Percentiles rank a stretch among this genome's conserved stretches.
Conservation (phyloP, 2,888 invertebrate species). For the Eucriotettix oculatus region DNA sequence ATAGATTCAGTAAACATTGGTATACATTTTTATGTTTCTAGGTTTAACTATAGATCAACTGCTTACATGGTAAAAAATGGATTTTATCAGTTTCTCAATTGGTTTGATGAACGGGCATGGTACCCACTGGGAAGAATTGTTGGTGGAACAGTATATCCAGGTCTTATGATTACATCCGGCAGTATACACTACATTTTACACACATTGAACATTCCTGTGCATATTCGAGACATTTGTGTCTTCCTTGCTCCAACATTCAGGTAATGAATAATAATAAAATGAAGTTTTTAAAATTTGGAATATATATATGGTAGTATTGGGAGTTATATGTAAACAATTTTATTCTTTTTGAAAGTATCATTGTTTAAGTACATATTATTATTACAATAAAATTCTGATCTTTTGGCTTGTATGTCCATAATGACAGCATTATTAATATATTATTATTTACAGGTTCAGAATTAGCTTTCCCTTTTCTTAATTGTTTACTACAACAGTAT, state of each 20-base stretch:
- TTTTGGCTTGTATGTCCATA: no score
- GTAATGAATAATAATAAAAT: constrained; percentile 27
- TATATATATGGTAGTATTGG: no score
- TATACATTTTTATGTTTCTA: constrained; percentile 25
- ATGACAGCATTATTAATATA: no score
- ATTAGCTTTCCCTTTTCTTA: no score
- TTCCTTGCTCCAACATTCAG: constrained; percentile 96
- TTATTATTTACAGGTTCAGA: no score
- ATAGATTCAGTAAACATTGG: no score
- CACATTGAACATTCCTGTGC: constrained; percentile 86
- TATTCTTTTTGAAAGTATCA: no score
- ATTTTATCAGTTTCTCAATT: constrained; percentile 97
- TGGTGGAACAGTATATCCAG: constrained; percentile 98
- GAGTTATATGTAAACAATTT: no score
- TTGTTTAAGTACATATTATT: no score
- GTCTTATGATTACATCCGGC: constrained; percentile 97
- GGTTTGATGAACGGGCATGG: constrained; percentile 99
- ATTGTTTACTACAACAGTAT: no score
- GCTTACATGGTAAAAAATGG: constrained; percentile 99
- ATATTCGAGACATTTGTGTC: constrained; percentile 96
- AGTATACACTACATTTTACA: constrained; percentile 88
- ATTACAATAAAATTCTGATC: no score
- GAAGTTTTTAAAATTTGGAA: no score
- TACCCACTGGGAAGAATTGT: constrained; percentile 97
- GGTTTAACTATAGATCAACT: constrained; percentile 98